Conservation (phyloP, 2,888 invertebrate species). For the Rhodophaea formosa region DNA sequence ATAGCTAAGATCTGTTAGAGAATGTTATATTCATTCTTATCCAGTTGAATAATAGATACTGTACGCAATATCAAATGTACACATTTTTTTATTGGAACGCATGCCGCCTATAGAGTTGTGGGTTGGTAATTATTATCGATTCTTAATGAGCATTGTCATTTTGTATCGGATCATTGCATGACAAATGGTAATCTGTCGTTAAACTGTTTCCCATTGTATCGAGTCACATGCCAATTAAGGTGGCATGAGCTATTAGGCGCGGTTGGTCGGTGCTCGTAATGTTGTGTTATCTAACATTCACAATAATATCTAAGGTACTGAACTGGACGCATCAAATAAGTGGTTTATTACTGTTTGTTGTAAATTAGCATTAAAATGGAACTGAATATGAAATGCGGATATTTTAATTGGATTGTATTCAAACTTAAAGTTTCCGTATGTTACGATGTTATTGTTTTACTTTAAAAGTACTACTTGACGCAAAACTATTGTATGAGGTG, state of each 20-base stretch:
- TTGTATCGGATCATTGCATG: slow-evolving; percentile 5
- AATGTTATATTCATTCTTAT: too few species aligned
- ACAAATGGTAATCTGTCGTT: slow-evolving; percentile 23
- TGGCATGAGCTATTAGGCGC: slow-evolving; percentile 41
- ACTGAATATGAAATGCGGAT: neutral
- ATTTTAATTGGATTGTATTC: neutral
- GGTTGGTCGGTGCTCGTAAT: slow-evolving; percentile 52
- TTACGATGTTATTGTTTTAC: neutral
- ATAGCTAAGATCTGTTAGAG: too few species aligned
- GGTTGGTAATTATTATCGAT: neutral
- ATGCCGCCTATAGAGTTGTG: neutral
- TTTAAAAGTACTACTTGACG: too few species aligned
- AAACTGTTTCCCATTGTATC: slow-evolving; percentile 15
- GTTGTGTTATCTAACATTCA: slow-evolving; percentile 29
- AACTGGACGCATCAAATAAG: neutral
- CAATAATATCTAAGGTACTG: slow-evolving; percentile 35
- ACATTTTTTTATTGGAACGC: too few species aligned
- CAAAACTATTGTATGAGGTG: too few species aligned
- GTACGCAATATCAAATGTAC: too few species aligned
- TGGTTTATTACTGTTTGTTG: neutral
- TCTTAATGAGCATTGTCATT: slow-evolving; percentile 24
- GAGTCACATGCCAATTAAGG: slow-evolving; percentile 15
- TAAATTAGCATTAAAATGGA: neutral
- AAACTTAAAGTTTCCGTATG: neutral
- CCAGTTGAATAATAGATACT: too few species aligned